phyloP scores from a whole-genome alignment of 2,113 vertebrate species.

The Cyanocitta stelleri region DNA sequence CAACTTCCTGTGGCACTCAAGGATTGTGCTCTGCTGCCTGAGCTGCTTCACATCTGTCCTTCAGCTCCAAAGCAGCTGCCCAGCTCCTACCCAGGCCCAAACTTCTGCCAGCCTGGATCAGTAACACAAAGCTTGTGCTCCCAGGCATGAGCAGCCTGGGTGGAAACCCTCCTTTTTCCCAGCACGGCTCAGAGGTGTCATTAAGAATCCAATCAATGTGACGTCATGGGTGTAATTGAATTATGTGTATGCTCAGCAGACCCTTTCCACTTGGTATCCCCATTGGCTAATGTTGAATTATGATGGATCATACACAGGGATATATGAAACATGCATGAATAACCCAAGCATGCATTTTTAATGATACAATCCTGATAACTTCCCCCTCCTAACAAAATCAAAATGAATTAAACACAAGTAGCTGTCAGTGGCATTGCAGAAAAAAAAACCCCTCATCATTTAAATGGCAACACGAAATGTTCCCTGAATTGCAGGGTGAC shows the following conservation, averaged over 20 bases:
- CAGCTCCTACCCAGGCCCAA: neutral
- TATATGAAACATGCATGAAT: constrained; percentile 49
- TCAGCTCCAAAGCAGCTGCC: neutral
- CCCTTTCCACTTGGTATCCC: constrained; percentile 7
- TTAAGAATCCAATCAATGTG: constrained; percentile 48
- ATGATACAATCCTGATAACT: constrained; percentile 14
- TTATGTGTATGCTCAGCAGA: constrained; percentile 21
- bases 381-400: constrained; percentile 57
- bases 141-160: neutral
- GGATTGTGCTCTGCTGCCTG: fast-evolving
- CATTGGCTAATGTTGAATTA: constrained; percentile 41
- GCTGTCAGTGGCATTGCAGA: constrained; percentile 22
- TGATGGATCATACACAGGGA: constrained; percentile 55
- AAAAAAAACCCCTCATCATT: neutral
- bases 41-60: neutral
- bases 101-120: neutral
- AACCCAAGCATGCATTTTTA: constrained; percentile 54
- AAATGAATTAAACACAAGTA: constrained; percentile 56
- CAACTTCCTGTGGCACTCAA: neutral
- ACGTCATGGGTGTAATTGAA: constrained; percentile 60
- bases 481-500: constrained; percentile 53
- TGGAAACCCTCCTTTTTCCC: neutral
- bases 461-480: constrained; percentile 48
- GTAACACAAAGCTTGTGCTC: neutral
- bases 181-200: neutral